phyloP scores from a whole-genome alignment of 2,888 invertebrate species.

The Laothoe populi region DNA sequence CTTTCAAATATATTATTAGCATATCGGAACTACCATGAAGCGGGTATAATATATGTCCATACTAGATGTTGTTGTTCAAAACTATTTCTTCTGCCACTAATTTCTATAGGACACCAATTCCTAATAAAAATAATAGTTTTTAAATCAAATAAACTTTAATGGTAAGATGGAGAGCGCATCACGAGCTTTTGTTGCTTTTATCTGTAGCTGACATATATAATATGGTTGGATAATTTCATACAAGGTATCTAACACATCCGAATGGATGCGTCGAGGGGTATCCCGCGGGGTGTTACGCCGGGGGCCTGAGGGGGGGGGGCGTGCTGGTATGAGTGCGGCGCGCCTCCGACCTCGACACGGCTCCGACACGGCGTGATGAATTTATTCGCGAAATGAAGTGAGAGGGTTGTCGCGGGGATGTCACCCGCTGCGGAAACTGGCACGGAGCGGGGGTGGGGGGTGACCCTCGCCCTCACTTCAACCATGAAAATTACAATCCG shows the following conservation, averaged over 20 bases:
- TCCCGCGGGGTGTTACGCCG: neutral
- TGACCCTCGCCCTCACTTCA: conserved; percentile 24
- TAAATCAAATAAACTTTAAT: no score
- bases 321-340: conserved; percentile 19
- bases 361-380: conserved; percentile 52
- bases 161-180: no score
- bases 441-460: neutral
- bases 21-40: no score
- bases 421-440: conserved; percentile 3
- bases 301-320: neutral
- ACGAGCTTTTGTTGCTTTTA: no score
- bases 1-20: no score
- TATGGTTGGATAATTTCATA: neutral
- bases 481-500: conserved; percentile 23
- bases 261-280: neutral
- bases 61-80: no score
- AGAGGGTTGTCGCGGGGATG: conserved; percentile 37
- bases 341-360: neutral
- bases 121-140: no score
- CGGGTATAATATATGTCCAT: no score
- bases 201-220: no score
- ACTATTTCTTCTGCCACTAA: no score
- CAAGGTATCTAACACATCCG: neutral
- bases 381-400: conserved; percentile 70
- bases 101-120: no score